A percentile compares a stretch with the other conserved stretches of the same genome.
These are phyloP conservation scores for Archilochus colubris DNA, from an alignment of 2,113 vertebrate genomes.

Conservation along the genomic window DNA sequence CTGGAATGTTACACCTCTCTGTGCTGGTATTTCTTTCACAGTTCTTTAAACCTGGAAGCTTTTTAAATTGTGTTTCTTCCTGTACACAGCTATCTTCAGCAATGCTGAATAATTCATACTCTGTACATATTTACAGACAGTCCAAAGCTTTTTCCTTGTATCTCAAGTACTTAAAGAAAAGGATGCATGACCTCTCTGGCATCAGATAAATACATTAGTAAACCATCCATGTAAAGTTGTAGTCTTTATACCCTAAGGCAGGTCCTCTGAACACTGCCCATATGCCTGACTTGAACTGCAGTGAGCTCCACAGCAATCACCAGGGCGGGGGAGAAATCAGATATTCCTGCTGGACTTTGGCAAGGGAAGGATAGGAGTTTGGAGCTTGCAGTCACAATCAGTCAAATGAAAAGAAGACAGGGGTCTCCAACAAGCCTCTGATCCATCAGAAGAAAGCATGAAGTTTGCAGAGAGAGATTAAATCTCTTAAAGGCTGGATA, in stretches of 20 bases:
- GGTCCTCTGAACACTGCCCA: neutral
- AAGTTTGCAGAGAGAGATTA: neutral
- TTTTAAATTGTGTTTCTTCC: neutral
- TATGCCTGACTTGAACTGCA: neutral
- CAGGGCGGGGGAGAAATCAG: neutral
- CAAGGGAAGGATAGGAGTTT: neutral
- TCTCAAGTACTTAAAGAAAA: neutral
- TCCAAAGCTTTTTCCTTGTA: neutral
- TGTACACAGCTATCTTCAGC: neutral
- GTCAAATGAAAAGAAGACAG: neutral
- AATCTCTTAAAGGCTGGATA: neutral
- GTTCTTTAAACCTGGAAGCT: neutral
- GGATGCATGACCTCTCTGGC: neutral
- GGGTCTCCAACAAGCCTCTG: neutral
- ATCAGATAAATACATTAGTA: neutral
- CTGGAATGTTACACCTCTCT: neutral
- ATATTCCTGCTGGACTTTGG: neutral
- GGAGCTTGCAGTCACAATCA: neutral
- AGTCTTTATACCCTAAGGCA: neutral
- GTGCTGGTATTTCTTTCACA: neutral
- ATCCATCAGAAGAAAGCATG: neutral
- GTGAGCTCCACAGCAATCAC: neutral
- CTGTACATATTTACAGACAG: neutral
- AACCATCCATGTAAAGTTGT: slow-evolving; percentile 17
- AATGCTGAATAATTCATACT: slow-evolving; percentile 23